Evolutionary conservation across 2,113 vertebrate species (phyloP).

Genomic region (Podocnemis expansa): DNA sequence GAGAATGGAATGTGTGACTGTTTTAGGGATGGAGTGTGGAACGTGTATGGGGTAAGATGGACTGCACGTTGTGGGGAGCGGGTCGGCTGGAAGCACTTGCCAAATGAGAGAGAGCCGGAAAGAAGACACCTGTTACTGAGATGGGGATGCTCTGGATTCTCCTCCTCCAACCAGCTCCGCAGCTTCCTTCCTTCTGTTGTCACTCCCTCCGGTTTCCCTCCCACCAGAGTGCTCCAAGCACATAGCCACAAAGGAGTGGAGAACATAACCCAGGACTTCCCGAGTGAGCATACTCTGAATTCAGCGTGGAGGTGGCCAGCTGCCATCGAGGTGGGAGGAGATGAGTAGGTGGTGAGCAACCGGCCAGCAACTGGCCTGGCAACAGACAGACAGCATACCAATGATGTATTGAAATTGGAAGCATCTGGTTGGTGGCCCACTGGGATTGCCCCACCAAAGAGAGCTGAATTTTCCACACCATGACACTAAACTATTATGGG

Average conservation of each 20-base stretch:
- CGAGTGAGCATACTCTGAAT: background rate
- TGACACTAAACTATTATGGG: background rate
- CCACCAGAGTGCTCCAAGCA: background rate
- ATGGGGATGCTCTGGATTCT: background rate
- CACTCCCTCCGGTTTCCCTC: background rate
- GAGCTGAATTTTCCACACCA: background rate
- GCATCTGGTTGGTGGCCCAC: background rate
- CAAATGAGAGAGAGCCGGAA: background rate
- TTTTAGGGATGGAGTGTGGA: background rate
- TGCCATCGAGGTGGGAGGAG: background rate
- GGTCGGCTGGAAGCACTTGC: background rate
- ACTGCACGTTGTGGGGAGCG: background rate
- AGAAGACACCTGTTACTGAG: background rate
- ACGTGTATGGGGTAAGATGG: background rate
- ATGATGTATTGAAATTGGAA: background rate
- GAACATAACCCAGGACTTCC: background rate
- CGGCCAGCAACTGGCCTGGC: background rate
- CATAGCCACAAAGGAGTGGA: background rate
- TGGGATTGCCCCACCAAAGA: background rate
- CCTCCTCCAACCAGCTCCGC: background rate
- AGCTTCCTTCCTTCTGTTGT: background rate
- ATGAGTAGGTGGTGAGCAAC: background rate
- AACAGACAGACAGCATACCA: background rate
- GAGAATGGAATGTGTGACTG: background rate
- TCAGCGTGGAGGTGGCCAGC: background rate